Percentiles rank a stretch among this genome's conserved stretches.
These are phyloP conservation scores for Ciconia maguari DNA, from an alignment of 2,113 vertebrate genomes.

Conservation along the genomic window DNA sequence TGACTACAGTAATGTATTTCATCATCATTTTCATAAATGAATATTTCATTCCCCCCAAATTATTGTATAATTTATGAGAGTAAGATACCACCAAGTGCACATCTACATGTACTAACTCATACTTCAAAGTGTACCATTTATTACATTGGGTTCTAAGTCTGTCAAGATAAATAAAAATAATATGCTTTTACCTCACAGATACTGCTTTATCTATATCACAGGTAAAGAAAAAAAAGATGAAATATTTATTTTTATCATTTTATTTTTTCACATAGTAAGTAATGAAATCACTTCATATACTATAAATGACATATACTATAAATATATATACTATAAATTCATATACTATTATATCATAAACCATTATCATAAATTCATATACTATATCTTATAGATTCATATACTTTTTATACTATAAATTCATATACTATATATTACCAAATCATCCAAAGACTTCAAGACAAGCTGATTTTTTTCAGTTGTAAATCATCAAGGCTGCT, in stretches of 20 bases:
- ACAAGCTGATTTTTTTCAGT: not conserved
- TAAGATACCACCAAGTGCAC: not conserved
- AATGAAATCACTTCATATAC: not conserved
- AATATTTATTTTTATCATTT: not conserved
- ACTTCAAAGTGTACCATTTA: not conserved
- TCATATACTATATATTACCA: not conserved
- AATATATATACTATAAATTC: too few relatives aligned
- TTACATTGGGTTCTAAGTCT: not conserved
- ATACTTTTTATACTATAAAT: not conserved
- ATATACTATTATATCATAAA: too few relatives aligned
- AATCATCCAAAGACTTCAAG: not conserved
- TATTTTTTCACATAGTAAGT: not conserved
- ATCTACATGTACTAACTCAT: not conserved
- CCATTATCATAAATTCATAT: too few relatives aligned
- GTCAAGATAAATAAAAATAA: not conserved
- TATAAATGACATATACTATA: not conserved
- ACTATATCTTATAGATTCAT: too few relatives aligned
- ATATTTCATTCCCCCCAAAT: not conserved
- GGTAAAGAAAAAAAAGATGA: not conserved
- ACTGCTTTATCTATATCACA: not conserved
- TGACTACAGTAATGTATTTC: not conserved
- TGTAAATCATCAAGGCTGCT: not conserved
- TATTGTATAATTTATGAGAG: not conserved
- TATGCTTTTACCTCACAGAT: not conserved
- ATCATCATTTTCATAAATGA: constrained; percentile 28